These are phyloP conservation scores for Callyntrura sp. DNA, from an alignment of 2,888 invertebrate genomes.

Conservation along the genomic window DNA sequence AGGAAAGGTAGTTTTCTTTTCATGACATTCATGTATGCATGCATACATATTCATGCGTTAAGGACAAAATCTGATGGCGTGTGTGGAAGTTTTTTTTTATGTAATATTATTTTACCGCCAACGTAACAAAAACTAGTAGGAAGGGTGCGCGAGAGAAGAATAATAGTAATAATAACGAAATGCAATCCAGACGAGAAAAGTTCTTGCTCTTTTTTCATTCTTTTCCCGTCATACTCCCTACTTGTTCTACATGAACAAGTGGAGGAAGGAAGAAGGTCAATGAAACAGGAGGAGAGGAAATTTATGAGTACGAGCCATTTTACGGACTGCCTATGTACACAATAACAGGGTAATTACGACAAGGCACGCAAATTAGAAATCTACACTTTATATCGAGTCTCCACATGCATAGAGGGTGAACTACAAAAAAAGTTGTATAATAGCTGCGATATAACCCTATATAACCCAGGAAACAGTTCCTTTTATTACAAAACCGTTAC, in stretches of 20 bases:
- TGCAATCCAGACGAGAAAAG: background rate
- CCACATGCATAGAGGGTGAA: too few species aligned
- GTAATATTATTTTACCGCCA: too few species aligned
- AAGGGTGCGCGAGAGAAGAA: too few species aligned
- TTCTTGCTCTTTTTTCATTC: background rate
- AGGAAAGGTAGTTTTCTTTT: background rate
- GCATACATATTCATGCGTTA: background rate
- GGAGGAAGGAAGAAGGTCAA: conserved; percentile 63
- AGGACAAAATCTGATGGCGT: background rate
- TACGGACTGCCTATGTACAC: background rate
- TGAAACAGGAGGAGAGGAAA: conserved; percentile 60
- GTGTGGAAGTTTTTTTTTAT: too few species aligned
- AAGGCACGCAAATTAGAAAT: conserved; percentile 70
- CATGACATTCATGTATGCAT: background rate
- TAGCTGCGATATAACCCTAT: too few species aligned
- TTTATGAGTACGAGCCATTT: conserved; percentile 58
- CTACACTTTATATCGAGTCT: conserved; percentile 2
- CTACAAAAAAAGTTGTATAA: too few species aligned
- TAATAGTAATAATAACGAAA: background rate
- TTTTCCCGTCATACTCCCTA: too few species aligned
- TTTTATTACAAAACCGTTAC: too few species aligned
- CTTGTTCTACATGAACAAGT: conserved; percentile 19
- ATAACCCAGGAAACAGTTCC: too few species aligned
- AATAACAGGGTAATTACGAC: conserved; percentile 65
- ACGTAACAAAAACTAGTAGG: background rate